A percentile compares a stretch with the other conserved stretches of the same genome.
phyloP scores from a whole-genome alignment of 2,888 invertebrate genomes.

The Conistra vaccinii region DNA sequence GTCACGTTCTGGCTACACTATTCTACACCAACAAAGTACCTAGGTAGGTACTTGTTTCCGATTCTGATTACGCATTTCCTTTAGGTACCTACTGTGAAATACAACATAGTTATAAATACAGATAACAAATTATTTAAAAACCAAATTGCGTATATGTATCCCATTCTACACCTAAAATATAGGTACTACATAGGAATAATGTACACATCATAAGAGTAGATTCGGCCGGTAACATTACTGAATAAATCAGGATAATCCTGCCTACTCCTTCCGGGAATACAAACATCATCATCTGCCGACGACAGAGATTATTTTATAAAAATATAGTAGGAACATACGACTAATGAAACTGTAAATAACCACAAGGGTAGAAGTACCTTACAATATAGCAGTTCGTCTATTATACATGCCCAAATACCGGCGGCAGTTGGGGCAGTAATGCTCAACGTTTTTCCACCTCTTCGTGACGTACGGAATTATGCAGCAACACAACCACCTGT shows the following conservation, averaged over 20 bases:
- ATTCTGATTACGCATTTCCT: neutral
- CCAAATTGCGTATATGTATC: neutral
- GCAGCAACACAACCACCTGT: conserved; percentile 88
- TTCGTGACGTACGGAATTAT: conserved; percentile 83
- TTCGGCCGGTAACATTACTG: neutral
- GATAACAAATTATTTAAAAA: neutral
- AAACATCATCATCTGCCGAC: neutral
- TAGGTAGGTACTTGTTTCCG: neutral
- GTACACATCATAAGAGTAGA: conserved; percentile 1
- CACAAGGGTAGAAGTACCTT: neutral
- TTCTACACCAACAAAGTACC: no score
- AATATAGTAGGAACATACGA: conserved; percentile 4
- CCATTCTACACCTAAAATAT: neutral
- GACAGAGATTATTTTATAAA: neutral
- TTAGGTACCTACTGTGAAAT: neutral
- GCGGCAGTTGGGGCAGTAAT: conserved; percentile 84
- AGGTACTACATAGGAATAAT: neutral
- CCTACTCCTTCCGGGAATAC: neutral
- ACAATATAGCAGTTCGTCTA: conserved; percentile 52
- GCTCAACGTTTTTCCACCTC: conserved; percentile 87
- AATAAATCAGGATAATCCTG: neutral
- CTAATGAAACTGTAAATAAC: neutral
- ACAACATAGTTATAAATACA: neutral
- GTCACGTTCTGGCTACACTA: neutral
- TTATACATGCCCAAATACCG: conserved; percentile 82